A percentile compares a stretch with the other conserved stretches of the same genome.
Conservation (phyloP, 2,888 invertebrate genomes). For the Lasioglossum vierecki region DNA sequence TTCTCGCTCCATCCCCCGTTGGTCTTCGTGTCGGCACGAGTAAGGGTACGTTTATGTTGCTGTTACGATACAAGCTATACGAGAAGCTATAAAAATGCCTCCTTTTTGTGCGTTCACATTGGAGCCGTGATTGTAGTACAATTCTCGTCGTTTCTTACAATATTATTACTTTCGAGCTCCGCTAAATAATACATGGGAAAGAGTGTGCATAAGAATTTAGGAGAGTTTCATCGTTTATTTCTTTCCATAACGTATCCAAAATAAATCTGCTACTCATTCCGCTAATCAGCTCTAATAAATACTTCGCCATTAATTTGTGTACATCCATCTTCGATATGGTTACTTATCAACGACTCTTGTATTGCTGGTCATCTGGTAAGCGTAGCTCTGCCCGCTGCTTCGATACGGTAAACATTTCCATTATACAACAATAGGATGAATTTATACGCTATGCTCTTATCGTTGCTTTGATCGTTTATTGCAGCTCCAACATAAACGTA, state of each 20-base stretch:
- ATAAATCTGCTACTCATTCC: background rate
- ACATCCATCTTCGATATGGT: no score
- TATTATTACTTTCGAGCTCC: background rate
- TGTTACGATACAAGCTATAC: background rate
- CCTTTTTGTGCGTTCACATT: background rate
- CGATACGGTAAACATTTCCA: background rate
- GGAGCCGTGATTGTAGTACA: background rate
- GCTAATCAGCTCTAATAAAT: background rate
- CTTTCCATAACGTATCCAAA: background rate
- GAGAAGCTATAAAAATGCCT: background rate
- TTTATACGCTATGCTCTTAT: background rate
- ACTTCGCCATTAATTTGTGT: no score
- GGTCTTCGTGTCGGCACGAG: background rate
- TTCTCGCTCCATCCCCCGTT: background rate
- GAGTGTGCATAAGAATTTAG: background rate
- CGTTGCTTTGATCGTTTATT: background rate
- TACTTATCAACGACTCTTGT: background rate
- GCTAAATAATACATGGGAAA: background rate
- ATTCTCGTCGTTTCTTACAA: background rate
- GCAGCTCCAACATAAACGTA: background rate
- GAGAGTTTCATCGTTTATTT: background rate
- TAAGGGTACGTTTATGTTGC: slow-evolving; percentile 1
- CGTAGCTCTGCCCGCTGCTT: background rate
- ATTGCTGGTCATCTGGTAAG: background rate
- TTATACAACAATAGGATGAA: background rate